These are phyloP conservation scores for Cotesia congregata DNA, from an alignment of 2,888 invertebrate genomes.

Conservation along the genomic window DNA sequence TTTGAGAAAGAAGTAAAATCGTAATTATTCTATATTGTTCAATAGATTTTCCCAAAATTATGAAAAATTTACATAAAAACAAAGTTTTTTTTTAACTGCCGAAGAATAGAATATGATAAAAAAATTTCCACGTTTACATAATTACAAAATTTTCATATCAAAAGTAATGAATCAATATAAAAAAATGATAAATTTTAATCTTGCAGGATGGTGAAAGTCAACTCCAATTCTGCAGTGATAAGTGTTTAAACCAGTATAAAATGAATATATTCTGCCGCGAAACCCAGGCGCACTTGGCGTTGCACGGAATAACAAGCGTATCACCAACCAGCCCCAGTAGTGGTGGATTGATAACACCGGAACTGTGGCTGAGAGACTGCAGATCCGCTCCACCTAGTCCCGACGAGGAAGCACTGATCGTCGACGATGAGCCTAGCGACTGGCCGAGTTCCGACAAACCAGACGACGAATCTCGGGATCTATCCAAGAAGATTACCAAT, in stretches of 20 bases:
- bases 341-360: constrained; percentile 85
- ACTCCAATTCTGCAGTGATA: constrained; percentile 91
- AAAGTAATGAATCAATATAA: no score
- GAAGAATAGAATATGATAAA: no score
- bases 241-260: constrained; percentile 95
- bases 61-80: no score
- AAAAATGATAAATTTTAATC: neutral
- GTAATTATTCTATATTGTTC: no score
- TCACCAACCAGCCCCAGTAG: constrained; percentile 54
- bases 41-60: no score
- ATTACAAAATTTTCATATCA: no score
- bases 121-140: no score
- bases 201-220: constrained; percentile 89
- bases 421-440: constrained; percentile 51
- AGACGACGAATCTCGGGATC: constrained; percentile 40
- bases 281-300: constrained; percentile 91
- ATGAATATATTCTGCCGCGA: constrained; percentile 97
- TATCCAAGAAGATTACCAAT: constrained; percentile 29
- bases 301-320: constrained; percentile 68
- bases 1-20: no score
- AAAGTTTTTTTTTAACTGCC: no score
- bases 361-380: constrained; percentile 90
- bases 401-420: constrained; percentile 53
- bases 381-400: constrained; percentile 74
- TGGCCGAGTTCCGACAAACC: neutral